Evolutionary conservation across 53 echinoderm and acorn worm genomes (phyloP).

Genomic region (Henricia sp.): DNA sequence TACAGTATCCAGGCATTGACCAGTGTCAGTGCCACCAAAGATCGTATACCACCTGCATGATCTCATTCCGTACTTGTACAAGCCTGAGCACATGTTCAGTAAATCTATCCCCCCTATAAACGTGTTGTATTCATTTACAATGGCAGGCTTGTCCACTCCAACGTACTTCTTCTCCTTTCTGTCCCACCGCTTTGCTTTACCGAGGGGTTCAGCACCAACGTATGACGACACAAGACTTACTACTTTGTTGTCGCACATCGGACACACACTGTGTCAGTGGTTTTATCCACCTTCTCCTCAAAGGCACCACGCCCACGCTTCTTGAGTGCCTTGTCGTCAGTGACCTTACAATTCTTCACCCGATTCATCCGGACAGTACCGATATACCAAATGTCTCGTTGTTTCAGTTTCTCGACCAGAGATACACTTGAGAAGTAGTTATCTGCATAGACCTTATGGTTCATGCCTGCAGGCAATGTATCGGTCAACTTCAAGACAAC

Average conservation of each 20-base stretch:
- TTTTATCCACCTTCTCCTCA: neutral
- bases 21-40: constrained; percentile 45
- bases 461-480: constrained; percentile 11
- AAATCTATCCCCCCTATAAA: constrained; percentile 57
- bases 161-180: constrained; percentile 28
- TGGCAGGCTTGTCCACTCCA: constrained; percentile 4
- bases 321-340: constrained; percentile 9
- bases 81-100: neutral
- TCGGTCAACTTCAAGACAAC: constrained; percentile 3
- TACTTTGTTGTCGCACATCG: constrained; percentile 50
- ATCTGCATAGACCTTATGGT: constrained; percentile 13
- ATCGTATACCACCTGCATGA: constrained; percentile 57
- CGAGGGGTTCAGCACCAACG: constrained; percentile 42
- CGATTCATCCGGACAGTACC: constrained; percentile 12
- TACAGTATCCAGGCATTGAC: constrained; percentile 67
- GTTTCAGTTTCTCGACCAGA: constrained; percentile 16
- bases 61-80: constrained; percentile 37
- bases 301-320: neutral
- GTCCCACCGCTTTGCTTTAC: constrained; percentile 35
- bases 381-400: constrained; percentile 4
- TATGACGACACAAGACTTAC: constrained; percentile 52
- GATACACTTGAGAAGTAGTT: constrained; percentile 19
- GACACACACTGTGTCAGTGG: neutral
- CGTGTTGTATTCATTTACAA: constrained; percentile 34
- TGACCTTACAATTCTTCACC: neutral